Conservation (phyloP, 2,888 invertebrate species). For the Leucophora obtusa region DNA sequence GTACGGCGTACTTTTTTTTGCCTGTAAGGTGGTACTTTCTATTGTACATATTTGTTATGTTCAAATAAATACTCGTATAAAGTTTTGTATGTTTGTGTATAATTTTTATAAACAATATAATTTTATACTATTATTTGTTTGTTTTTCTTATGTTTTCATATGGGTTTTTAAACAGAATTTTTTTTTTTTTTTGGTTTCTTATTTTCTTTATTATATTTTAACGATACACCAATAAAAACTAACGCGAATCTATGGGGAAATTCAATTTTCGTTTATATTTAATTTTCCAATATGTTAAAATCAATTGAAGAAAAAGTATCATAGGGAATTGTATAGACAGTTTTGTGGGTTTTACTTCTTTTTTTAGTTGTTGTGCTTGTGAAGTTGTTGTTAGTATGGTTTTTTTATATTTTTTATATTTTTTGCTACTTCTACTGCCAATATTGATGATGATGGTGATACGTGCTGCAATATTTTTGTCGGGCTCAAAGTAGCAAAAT, state of each 20-base stretch:
- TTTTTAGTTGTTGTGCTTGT: constrained; percentile 9
- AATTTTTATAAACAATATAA: no score
- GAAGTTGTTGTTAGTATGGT: not conserved
- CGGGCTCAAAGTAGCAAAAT: not conserved
- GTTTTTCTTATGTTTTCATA: no score
- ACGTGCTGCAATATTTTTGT: constrained; percentile 21
- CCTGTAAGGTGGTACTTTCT: no score
- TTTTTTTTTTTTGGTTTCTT: constrained; percentile 10
- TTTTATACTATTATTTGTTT: no score
- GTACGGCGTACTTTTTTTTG: no score
- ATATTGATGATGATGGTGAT: constrained; percentile 25
- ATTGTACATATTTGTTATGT: no score
- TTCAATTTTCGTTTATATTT: constrained; percentile 65
- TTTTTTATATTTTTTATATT: not conserved
- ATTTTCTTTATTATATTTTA: not conserved
- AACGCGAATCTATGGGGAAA: constrained; percentile 62
- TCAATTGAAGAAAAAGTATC: constrained; percentile 63
- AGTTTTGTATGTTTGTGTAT: no score
- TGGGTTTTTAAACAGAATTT: no score
- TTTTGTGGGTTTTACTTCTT: constrained; percentile 50
- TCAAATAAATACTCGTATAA: no score
- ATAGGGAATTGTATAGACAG: constrained; percentile 61
- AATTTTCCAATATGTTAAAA: constrained; percentile 65
- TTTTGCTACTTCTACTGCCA: constrained; percentile 3
- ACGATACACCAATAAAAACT: constrained; percentile 40